Base-by-base conservation (phyloP, 2,113 vertebrate species). In the Garra rufa region DNA sequence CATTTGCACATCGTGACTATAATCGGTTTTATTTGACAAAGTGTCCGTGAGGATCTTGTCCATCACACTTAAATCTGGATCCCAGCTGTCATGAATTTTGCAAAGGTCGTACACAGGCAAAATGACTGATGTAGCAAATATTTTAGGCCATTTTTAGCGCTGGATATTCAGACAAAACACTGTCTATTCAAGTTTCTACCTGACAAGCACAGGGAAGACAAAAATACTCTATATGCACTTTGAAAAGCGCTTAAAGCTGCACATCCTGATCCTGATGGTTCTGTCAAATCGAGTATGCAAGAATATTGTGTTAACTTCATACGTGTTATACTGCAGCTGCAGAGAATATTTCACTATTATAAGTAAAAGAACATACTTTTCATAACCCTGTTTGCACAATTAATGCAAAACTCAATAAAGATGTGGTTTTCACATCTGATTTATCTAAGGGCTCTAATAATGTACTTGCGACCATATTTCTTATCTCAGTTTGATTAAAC, bases 381-480 rank as follows among this genome's bases (percentile, higher is more conserved):
- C 28, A 59, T 67, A 46, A 48, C 21, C 48, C 3, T 50, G n/a
- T 85, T 59, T 73, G 84, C 43, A 74, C 30, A 59, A 65, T 43
- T 61, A 52, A 52, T 57, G 75, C 83, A 84, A 76, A 85, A 48
- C 7, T 61, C 28, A 43, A 19, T 19, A 57, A 76, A 63, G 17
- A 30, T 69, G 48, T 57, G 48, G 9, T 71, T 71, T 85, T 80
- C 65, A 34, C 43, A 61, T 71, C 67, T 57, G 43, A 79, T 71
- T 50, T 46, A 59, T 70, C 48, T 6, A 85, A 85, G 83, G 83
- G 83, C 83, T 85, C 76, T 80, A 38, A 30, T 61, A 46, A 43
- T 24, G 26, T n/a, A 81, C 24, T n/a, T 57, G 10, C 15, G 21
- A 57, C 57, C 48, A 13, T 69, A 76, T 65, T 73, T 69, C 52